Percentiles rank a stretch among this genome's conserved stretches.
phyloP scores from a whole-genome alignment of 2,113 vertebrate species.

The Esox niger region DNA sequence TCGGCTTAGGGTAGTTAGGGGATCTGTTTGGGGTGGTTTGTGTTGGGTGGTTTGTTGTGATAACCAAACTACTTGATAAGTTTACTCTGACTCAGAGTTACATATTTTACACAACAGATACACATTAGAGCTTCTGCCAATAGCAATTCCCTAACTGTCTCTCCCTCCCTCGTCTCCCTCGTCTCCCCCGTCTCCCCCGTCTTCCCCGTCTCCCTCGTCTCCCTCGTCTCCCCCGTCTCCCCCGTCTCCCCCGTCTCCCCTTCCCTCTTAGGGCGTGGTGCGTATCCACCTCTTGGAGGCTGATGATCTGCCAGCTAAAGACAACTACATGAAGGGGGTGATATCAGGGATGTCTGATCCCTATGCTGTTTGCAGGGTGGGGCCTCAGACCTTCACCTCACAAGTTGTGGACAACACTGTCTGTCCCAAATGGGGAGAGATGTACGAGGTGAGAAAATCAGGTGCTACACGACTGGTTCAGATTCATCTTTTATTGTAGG shows the following conservation, averaged over 20 bases:
- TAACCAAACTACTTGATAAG: too few relatives aligned
- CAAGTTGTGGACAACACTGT: conserved; percentile 79
- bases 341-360: conserved; percentile 90
- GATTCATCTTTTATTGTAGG: neutral
- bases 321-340: conserved; percentile 85
- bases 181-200: neutral
- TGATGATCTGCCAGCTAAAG: conserved; percentile 78
- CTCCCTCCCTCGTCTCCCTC: neutral
- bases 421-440: conserved; percentile 85
- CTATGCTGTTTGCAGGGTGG: conserved; percentile 84
- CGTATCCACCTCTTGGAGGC: conserved; percentile 85
- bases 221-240: neutral
- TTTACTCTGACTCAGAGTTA: neutral
- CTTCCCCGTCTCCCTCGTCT: neutral
- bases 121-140: neutral
- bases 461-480: neutral
- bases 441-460: conserved; percentile 82
- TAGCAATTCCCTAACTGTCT: neutral
- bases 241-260: neutral
- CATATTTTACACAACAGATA: neutral
- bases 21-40: too few relatives aligned
- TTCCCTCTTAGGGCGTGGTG: conserved; percentile 79
- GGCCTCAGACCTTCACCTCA: conserved; percentile 87
- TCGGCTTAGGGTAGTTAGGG: too few relatives aligned
- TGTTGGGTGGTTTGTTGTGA: too few relatives aligned